These are phyloP conservation scores for Cossypha niveicapilla DNA, from an alignment of 2,797 vertebrate species.

Conservation along the genomic window DNA sequence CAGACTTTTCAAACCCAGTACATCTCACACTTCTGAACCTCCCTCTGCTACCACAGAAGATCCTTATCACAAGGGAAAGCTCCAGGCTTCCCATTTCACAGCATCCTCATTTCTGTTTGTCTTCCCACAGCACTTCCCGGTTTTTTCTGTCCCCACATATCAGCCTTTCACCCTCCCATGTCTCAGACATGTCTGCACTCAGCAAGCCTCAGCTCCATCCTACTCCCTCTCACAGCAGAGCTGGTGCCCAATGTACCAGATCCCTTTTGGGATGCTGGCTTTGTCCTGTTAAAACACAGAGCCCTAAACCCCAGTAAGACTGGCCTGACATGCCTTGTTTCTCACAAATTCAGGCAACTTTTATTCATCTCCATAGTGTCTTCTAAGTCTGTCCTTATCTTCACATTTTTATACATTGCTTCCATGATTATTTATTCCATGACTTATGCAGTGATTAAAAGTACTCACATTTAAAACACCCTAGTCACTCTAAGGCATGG, in stretches of 20 bases:
- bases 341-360: not conserved
- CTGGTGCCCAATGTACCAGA: rapidly evolving
- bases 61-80: not conserved
- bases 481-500: not conserved
- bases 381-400: not conserved
- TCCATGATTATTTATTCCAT: not conserved
- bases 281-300: not conserved
- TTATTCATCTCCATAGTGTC: not conserved
- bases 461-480: not conserved
- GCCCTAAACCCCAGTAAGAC: not conserved
- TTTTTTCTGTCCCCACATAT: not conserved
- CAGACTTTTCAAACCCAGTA: not conserved
- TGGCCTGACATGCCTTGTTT: not conserved
- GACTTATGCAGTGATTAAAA: not conserved
- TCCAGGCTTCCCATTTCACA: not conserved
- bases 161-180: not conserved
- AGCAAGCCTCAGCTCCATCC: not conserved
- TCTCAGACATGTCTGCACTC: not conserved
- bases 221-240: not conserved
- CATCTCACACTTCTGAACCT: not conserved
- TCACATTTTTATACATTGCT: not conserved
- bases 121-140: not conserved
- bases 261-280: not conserved
- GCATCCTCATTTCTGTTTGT: not conserved
- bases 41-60: not conserved